A percentile compares a stretch with the other conserved stretches of the same genome.
Conservation (phyloP, 2,888 invertebrate genomes). For the Oscheius sp. region DNA sequence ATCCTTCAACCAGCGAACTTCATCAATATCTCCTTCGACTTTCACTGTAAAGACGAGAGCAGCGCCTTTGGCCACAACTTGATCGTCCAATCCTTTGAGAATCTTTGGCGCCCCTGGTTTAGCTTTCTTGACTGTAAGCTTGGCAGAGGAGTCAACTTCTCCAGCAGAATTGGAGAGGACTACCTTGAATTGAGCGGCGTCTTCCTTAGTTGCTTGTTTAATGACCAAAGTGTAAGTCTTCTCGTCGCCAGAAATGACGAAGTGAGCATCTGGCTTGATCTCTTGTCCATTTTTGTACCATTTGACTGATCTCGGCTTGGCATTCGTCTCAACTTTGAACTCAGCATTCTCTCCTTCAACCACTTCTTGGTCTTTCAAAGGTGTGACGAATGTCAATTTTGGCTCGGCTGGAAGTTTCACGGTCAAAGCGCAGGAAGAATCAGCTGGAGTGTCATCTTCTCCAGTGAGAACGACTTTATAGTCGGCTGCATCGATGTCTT, state of each 20-base stretch:
- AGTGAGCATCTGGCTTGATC: constrained; percentile 63
- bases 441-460: constrained; percentile 57
- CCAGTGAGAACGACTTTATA: constrained; percentile 65
- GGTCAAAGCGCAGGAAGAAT: constrained; percentile 61
- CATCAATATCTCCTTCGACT: constrained; percentile 71
- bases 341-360: constrained; percentile 71
- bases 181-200: constrained; percentile 72
- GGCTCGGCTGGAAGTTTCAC: constrained; percentile 63
- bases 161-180: constrained; percentile 64
- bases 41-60: constrained; percentile 68
- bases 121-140: constrained; percentile 65
- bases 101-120: constrained; percentile 62
- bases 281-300: constrained; percentile 71
- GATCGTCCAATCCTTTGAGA: constrained; percentile 69
- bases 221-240: constrained; percentile 26
- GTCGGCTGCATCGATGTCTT: constrained; percentile 54
- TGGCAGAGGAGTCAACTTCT: constrained; percentile 62
- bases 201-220: constrained; percentile 47
- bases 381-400: constrained; percentile 62
- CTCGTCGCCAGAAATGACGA: constrained; percentile 43
- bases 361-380: constrained; percentile 71
- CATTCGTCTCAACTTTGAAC: constrained; percentile 71
- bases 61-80: constrained; percentile 67
- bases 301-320: constrained; percentile 64
- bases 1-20: constrained; percentile 79